Evolutionary conservation across 2,797 vertebrate genomes (phyloP), one percentile per base, ranked within the genome.

Genomic region (Pseudopleuronectes americanus): DNA sequence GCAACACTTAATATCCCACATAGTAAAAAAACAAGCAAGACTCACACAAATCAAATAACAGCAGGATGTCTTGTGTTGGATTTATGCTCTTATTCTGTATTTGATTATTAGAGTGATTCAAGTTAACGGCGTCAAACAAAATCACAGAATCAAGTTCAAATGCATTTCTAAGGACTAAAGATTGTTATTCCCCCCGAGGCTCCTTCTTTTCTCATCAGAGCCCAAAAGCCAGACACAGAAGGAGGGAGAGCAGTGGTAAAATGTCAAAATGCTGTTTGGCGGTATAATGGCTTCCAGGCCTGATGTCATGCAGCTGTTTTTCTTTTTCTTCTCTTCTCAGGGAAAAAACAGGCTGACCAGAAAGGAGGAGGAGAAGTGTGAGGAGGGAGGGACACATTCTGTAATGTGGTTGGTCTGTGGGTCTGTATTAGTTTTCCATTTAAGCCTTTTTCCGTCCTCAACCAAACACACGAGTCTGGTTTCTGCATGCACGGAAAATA

Each of bases 261-360:
- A 87, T 81, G 89, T 92, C 84, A 79, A 80, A 91, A 85, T 41
- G 80, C 80, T 68, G 87, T 80, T 85, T 28, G 60, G 85, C 65
- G n/a, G 66, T 91, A 31, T 31, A 94, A 94, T 90, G 90, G 88
- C 88, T 94, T 93, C 93, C 94, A 95, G 94, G 92, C 91, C 82
- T 93, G 91, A 94, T 93, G 91, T 94, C 93, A 93, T 91, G 83
- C 92, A 86, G 90, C 87, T 92, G 92, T 86, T 89, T 4, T 85
- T 83, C 89, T 51, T 31, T 68, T 51, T 31, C 66, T 48, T 88
- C 85, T 81, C 71, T 78, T 54, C 41, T 63, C 53, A 19, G 43
- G 43, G 7, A 19, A 19, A 19, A 89, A 63, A 89, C 68, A 74
- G 48, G 78, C 81, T 79, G 83, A 87, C 87, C 87, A 88, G 87